Base-by-base conservation (phyloP, 2,888 invertebrate species). In the Liodrosophila aerea region DNA sequence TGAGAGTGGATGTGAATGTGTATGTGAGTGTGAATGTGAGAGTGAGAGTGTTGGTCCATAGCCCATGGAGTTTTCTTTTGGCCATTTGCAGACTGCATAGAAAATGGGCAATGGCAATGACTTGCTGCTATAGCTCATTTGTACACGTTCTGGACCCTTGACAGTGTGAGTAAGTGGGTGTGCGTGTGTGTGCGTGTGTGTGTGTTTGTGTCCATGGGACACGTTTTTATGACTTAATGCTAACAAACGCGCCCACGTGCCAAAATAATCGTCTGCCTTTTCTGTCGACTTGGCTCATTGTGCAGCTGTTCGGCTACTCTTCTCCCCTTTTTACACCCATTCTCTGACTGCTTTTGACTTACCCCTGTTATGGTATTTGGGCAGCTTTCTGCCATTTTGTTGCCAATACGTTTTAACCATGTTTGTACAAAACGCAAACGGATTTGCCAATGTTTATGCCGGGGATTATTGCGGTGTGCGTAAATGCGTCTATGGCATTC, bases 211-310 rank as follows among this genome's bases (percentile, higher is more conserved):
- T 63, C 61, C 76, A 62, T 83, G 80, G 73, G 75, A 81, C 86
- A 82, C 82, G 86, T 81, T 82, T 85, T 85, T 82, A 82, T 82
- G 82, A 82, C 86, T 82, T 82, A 85, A 84, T 82, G 86, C 85
- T 84, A 75, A 83, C 81, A 82, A 82, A 85, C 81, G 81, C 86
- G 84, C 66, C 86, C 81, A 86, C 82, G 84, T 86, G 86, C 86
- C 85, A 75, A 82, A 86, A 86, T 86, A 84, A 85, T 86, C 86
- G 82, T 73, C 82, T 69, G 73, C 74, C 70, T 85, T 78, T 83
- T 83, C 64, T 76, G 85, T 85, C 71, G 78, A 78, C 77, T 84
- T 64, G 81, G 75, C 85, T 81, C 77, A 84, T 84, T 84, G 85
- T 81, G 85, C 64, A 71, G 73, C 70, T 67, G 56, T 70, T 57